These are phyloP conservation scores for Battus philenor DNA, from an alignment of 1,140 invertebrate species.

Conservation along the genomic window DNA sequence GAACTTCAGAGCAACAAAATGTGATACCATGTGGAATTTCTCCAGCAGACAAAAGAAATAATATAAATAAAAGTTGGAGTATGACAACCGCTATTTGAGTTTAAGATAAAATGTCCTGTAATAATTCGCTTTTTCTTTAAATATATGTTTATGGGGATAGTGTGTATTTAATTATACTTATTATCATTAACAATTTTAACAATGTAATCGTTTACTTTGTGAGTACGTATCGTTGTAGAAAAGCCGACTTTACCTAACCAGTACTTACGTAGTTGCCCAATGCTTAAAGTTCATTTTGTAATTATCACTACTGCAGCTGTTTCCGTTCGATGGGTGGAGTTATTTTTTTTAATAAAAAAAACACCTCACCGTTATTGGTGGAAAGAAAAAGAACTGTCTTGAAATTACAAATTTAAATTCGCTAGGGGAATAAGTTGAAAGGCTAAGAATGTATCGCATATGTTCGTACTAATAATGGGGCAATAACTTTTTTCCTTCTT, in stretches of 20 bases:
- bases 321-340: conserved; percentile 64
- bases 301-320: conserved; percentile 69
- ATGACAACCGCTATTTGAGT: too few relatives aligned
- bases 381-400: conserved; percentile 35
- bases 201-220: too few relatives aligned
- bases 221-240: too few relatives aligned
- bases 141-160: too few relatives aligned
- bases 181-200: too few relatives aligned
- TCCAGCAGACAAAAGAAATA: too few relatives aligned
- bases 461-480: conserved; percentile 47
- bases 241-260: conserved; percentile 19
- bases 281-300: conserved; percentile 52
- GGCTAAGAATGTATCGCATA: conserved; percentile 65
- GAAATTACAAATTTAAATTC: conserved; percentile 71
- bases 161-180: too few relatives aligned
- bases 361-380: conserved; percentile 58
- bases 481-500: conserved; percentile 31
- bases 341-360: conserved; percentile 59
- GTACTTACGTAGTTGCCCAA: conserved; percentile 35
- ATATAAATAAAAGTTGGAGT: too few relatives aligned
- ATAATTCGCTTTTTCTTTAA: too few relatives aligned
- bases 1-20: too few relatives aligned
- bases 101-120: too few relatives aligned
- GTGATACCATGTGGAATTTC: too few relatives aligned
- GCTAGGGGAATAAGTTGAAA: conserved; percentile 57